Conservation (phyloP, 2,888 invertebrate genomes). For the Carterocephalus palaemon region DNA sequence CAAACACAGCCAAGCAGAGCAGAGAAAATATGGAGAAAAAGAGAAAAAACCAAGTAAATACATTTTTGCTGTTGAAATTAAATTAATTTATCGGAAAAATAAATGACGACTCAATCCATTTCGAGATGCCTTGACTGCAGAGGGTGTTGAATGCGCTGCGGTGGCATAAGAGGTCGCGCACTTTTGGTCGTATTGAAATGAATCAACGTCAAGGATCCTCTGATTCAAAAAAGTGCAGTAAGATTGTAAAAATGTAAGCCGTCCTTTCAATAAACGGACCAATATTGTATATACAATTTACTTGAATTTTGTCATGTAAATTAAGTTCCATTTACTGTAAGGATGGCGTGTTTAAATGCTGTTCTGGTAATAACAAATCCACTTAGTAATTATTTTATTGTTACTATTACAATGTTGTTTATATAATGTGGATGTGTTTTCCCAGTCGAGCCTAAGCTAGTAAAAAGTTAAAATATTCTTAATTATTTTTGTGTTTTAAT, state of each 20-base stretch:
- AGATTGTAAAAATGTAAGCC: constrained; percentile 62
- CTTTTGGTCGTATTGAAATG: constrained; percentile 6
- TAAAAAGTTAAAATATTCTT: constrained; percentile 56
- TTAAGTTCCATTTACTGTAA: constrained; percentile 45
- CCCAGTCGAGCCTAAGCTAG: constrained; percentile 75
- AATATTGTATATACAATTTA: constrained; percentile 10
- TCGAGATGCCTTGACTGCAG: constrained; percentile 69
- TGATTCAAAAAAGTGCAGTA: constrained; percentile 71
- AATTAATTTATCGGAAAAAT: constrained; percentile 75
- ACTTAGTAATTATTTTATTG: constrained; percentile 23
- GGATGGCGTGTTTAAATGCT: constrained; percentile 60
- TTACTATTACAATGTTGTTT: too few species aligned
- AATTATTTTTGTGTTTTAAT: constrained; percentile 44
- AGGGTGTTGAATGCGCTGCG: constrained; percentile 7
- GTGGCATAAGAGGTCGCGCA: constrained; percentile 5
- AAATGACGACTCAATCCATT: constrained; percentile 71
- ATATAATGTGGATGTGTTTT: constrained; percentile 55
- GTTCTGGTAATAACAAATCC: constrained; percentile 70
- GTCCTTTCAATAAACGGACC: constrained; percentile 53
- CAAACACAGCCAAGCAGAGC: constrained; percentile 92
- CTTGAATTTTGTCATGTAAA: not conserved
- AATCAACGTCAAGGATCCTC: constrained; percentile 64
- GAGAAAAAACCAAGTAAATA: constrained; percentile 86
- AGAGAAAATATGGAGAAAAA: constrained; percentile 88
- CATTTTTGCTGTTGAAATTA: constrained; percentile 78